These are phyloP conservation scores for Champsocephalus gunnari DNA, from an alignment of 2,797 vertebrate species.

Conservation along the genomic window DNA sequence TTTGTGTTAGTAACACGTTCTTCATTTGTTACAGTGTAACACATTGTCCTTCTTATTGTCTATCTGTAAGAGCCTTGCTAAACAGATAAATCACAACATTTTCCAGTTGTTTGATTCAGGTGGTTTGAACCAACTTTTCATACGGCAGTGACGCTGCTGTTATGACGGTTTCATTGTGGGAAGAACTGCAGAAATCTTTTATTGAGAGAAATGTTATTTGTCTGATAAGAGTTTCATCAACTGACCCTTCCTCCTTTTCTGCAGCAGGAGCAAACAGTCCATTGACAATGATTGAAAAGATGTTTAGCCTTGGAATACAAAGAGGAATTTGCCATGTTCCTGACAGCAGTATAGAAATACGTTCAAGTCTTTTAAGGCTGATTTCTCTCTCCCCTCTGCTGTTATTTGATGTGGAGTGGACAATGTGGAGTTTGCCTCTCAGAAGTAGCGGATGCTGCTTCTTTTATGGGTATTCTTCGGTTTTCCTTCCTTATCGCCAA, in stretches of 20 bases:
- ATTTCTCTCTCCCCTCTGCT: constrained; percentile 11
- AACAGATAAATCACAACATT: no score
- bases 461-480: constrained; percentile 32
- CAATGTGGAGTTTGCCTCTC: constrained; percentile 1
- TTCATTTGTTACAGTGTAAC: constrained; percentile 73
- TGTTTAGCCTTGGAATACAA: constrained; percentile 8
- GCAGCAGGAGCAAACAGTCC: background rate
- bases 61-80: background rate
- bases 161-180: background rate
- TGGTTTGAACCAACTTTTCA: background rate
- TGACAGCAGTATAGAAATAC: constrained; percentile 16
- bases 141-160: no score
- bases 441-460: constrained; percentile 8
- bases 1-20: constrained; percentile 20
- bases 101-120: no score
- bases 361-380: constrained; percentile 15
- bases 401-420: background rate
- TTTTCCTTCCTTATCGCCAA: constrained; percentile 46
- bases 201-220: constrained; percentile 3
- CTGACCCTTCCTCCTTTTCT: background rate
- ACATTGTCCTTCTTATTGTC: no score
- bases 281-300: constrained; percentile 10
- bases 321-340: constrained; percentile 11
- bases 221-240: background rate
- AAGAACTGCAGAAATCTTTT: background rate